Evolutionary conservation across 2,797 vertebrate species (phyloP), one percentile per base, ranked within the genome.

Genomic region (Phyllotis vaccarum): DNA sequence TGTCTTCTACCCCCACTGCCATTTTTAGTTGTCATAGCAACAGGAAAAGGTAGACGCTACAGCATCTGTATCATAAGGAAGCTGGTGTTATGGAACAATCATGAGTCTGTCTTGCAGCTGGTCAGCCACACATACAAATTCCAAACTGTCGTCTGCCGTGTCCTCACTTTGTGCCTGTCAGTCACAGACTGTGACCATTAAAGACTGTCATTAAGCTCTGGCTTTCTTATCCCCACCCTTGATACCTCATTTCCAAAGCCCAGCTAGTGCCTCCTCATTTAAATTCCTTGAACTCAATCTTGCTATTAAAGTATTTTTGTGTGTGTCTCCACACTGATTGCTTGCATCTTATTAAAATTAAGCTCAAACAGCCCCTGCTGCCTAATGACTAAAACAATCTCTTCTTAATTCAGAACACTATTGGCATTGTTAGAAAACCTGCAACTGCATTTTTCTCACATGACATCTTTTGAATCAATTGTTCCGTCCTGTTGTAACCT

Each of bases 381-480:
- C 94, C 96, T 97, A 95, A 94, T 95, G 96, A 49, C 82, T 68
- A 17, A 86, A 66, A 34, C 82, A 68, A 68, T 90, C 79, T 90
- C 87, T 75, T 66, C 56, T 76, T 89, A 95, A 78, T 92, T 97
- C 72, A 94, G 85, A 97, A 95, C 49, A 94, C 74, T 80, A 37
- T 87, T 92, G 89, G 72, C 58, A 97, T 97, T 96, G 93, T 94
- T 93, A 92, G 87, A 85, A 93, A 96, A 94, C 80, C 81, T 12
- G 34, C 40, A 60, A 29, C 60, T 88, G 54, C 68, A 92, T 96
- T 90, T 97, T 96, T 95, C 87, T 95, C 46, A 93, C 27, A 76
- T 86, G 75, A 95, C 82, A 86, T 96, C 9, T 93, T 96, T 76
- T 40, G 12, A 96, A 94, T 94, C 94, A 91, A 95, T 95, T 72